These are phyloP conservation scores for Dyspetes luteomarginatus DNA, from an alignment of 2,888 invertebrate genomes.

Conservation along the genomic window DNA sequence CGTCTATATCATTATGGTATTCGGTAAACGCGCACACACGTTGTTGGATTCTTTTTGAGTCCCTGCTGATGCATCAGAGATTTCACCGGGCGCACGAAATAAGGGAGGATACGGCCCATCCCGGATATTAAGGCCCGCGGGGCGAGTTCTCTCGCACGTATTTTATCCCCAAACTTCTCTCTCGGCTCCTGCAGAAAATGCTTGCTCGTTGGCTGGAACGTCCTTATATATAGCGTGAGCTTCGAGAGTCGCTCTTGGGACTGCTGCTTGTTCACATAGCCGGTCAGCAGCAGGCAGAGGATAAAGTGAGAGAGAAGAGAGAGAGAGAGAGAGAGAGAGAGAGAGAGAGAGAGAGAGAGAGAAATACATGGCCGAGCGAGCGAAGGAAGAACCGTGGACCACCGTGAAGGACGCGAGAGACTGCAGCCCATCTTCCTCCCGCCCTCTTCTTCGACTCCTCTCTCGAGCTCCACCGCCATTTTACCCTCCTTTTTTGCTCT, in stretches of 20 bases:
- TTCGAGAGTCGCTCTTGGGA: constrained; percentile 19
- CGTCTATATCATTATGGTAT: constrained; percentile 81
- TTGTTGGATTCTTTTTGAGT: constrained; percentile 31
- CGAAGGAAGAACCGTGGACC: constrained; percentile 75
- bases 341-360: constrained; percentile 56
- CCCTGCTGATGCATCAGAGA: constrained; percentile 38
- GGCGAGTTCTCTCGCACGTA: constrained; percentile 32
- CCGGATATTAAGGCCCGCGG: constrained; percentile 66
- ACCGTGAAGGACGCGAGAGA: constrained; percentile 79
- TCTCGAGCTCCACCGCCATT: constrained; percentile 39
- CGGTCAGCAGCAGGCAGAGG: constrained; percentile 38
- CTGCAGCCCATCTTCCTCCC: constrained; percentile 71
- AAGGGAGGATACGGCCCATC: constrained; percentile 70
- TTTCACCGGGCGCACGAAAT: constrained; percentile 69
- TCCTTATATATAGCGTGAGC: constrained; percentile 13
- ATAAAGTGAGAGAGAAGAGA: constrained; percentile 67
- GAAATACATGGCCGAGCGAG: constrained; percentile 67
- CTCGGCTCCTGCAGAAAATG: constrained; percentile 12
- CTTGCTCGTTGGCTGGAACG: constrained; percentile 26
- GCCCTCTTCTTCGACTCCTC: constrained; percentile 70
- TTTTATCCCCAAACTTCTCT: not conserved
- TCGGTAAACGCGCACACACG: constrained; percentile 68
- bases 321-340: constrained; percentile 61
- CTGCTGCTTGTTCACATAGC: constrained; percentile 13
- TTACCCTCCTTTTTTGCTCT: constrained; percentile 47